phyloP scores from a whole-genome alignment of 2,888 invertebrate genomes.

The Cancer borealis region DNA sequence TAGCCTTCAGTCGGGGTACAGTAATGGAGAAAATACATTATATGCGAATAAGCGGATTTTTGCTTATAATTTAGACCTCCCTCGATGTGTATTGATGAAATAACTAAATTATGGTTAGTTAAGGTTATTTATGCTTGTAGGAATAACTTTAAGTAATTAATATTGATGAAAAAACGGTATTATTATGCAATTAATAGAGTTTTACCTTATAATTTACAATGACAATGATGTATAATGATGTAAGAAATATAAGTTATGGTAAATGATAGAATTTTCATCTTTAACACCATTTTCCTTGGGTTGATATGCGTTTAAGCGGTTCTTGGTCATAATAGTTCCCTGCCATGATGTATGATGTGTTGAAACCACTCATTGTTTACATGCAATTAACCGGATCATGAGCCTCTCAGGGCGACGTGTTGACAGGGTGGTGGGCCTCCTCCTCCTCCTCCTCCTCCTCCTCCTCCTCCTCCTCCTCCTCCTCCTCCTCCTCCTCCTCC shows the following conservation, averaged over 20 bases:
- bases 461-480: constrained; percentile 14
- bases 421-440: background rate
- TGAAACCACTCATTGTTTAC: background rate
- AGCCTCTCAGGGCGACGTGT: background rate
- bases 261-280: too few relatives aligned
- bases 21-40: background rate
- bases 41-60: background rate
- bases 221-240: too few relatives aligned
- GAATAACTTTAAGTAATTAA: too few relatives aligned
- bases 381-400: constrained; percentile 12
- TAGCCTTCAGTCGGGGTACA: background rate
- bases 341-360: background rate
- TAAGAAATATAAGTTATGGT: too few relatives aligned
- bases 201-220: too few relatives aligned
- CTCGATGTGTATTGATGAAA: too few relatives aligned
- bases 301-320: background rate
- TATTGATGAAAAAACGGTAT: too few relatives aligned
- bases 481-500: constrained; percentile 32
- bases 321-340: background rate
- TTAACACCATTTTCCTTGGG: too few relatives aligned
- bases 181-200: too few relatives aligned
- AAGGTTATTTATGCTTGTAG: too few relatives aligned
- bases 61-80: background rate
- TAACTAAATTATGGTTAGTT: too few relatives aligned
- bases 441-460: constrained; percentile 1